Percentiles rank a stretch among this genome's conserved stretches.
These are phyloP conservation scores for Temnothorax nylanderi DNA, from an alignment of 1,140 invertebrate genomes.

Conservation along the genomic window DNA sequence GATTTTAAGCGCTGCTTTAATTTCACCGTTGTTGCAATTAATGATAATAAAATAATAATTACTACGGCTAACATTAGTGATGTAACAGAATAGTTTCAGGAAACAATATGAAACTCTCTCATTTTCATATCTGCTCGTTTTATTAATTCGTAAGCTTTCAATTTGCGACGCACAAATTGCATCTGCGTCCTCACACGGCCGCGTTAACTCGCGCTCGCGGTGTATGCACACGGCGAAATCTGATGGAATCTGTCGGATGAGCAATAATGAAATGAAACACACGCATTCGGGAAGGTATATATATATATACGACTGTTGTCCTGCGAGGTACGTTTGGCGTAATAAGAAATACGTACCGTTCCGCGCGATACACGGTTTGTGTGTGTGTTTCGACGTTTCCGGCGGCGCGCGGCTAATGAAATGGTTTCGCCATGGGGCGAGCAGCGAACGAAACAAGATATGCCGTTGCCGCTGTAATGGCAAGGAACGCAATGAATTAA, in stretches of 20 bases:
- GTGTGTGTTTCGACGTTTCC: conserved; percentile 39
- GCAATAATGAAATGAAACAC: conserved; percentile 34
- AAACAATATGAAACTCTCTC: background rate
- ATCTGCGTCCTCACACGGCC: background rate
- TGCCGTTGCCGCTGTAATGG: conserved; percentile 36
- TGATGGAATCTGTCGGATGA: conserved; percentile 10
- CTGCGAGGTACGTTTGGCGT: conserved; percentile 10
- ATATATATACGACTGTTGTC: no score
- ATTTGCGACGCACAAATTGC: conserved; percentile 33
- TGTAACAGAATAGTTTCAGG: background rate
- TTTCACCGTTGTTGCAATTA: background rate
- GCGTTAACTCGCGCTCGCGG: background rate
- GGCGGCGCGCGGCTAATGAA: conserved; percentile 49
- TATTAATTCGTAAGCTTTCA: conserved; percentile 22
- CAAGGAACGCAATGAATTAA: conserved; percentile 61
- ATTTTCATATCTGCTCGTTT: background rate
- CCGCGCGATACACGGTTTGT: background rate
- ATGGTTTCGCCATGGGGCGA: conserved; percentile 29
- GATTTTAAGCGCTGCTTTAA: background rate
- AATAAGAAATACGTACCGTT: conserved; percentile 40
- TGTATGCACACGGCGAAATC: background rate
- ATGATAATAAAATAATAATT: background rate
- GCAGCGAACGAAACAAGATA: conserved; percentile 34
- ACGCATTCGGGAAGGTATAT: background rate
- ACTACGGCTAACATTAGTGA: background rate